Percentiles rank a stretch among this genome's conserved stretches.
Conservation (phyloP, 2,113 vertebrate genomes). For the Micromys minutus region DNA sequence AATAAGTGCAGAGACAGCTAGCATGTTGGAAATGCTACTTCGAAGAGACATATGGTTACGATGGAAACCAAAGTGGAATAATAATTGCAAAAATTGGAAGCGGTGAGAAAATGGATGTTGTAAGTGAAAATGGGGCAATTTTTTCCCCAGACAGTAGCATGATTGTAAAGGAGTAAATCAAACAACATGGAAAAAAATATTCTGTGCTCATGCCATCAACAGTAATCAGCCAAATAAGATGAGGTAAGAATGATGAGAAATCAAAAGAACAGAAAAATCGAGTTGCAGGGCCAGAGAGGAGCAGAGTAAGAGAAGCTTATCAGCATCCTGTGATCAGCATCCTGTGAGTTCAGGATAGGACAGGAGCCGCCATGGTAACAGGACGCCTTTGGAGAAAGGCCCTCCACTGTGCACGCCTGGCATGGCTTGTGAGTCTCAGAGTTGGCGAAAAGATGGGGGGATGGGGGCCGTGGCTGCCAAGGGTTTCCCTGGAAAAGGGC, state of each 20-base stretch:
- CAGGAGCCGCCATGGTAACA: neutral
- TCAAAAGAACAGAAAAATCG: neutral
- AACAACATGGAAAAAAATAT: neutral
- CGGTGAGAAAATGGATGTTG: constrained; percentile 69
- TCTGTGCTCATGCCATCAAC: neutral
- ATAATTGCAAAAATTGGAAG: constrained; percentile 76
- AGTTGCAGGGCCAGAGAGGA: neutral
- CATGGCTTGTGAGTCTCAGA: neutral
- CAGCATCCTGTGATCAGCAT: too few relatives aligned
- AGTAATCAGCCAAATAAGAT: constrained; percentile 25
- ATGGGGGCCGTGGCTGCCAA: neutral
- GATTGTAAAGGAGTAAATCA: constrained; percentile 57
- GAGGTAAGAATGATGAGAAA: constrained; percentile 28
- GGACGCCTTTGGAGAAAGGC: neutral
- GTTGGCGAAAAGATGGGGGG: too few relatives aligned
- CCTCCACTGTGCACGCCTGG: neutral
- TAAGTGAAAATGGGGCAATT: constrained; percentile 65
- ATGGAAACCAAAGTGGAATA: constrained; percentile 75
- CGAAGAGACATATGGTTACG: constrained; percentile 67
- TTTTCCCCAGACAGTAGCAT: constrained; percentile 28
- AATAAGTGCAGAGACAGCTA: constrained; percentile 53
- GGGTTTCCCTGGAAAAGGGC: neutral
- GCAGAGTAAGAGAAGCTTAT: neutral
- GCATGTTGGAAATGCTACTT: constrained; percentile 58
- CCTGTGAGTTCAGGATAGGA: neutral